These are phyloP conservation scores for Homarus americanus DNA, from an alignment of 1,140 invertebrate species.

Conservation along the genomic window DNA sequence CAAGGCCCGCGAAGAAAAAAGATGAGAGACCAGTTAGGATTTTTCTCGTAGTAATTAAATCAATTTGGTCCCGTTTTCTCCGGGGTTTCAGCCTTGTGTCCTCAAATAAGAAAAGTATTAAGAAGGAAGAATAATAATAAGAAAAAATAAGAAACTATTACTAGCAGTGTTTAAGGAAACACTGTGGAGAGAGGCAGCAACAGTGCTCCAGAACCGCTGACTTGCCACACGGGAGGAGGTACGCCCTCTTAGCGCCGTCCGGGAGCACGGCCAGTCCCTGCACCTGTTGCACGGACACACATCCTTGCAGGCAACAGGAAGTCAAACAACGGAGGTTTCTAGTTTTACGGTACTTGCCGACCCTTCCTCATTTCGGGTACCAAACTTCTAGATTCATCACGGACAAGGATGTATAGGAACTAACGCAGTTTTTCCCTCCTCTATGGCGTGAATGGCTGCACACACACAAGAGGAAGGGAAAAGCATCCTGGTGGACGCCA, in stretches of 20 bases:
- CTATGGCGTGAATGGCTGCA: too few species aligned
- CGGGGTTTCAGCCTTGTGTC: too few species aligned
- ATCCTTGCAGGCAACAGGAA: conserved; percentile 33
- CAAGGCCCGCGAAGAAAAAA: conserved; percentile 4
- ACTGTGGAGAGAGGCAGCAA: neutral
- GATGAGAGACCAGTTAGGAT: neutral
- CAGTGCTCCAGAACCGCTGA: conserved; percentile 45
- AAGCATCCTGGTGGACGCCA: neutral
- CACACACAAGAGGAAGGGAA: neutral
- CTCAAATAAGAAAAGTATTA: too few species aligned
- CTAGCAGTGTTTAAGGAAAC: neutral
- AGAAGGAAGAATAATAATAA: too few species aligned
- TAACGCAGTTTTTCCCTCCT: too few species aligned
- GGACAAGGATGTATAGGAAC: neutral
- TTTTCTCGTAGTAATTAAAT: neutral
- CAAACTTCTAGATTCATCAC: neutral
- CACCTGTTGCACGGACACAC: conserved; percentile 41
- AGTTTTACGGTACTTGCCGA: conserved; percentile 32
- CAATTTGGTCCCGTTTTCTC: too few species aligned
- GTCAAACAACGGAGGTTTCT: conserved; percentile 49
- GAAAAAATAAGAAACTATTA: too few species aligned
- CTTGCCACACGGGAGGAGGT: conserved; percentile 34
- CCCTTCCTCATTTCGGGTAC: neutral
- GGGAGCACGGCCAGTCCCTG: conserved; percentile 21
- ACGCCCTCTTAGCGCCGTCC: neutral